A percentile compares a stretch with the other conserved stretches of the same genome.
phyloP scores from a whole-genome alignment of 2,113 vertebrate species.

The Platysteira castanea region DNA sequence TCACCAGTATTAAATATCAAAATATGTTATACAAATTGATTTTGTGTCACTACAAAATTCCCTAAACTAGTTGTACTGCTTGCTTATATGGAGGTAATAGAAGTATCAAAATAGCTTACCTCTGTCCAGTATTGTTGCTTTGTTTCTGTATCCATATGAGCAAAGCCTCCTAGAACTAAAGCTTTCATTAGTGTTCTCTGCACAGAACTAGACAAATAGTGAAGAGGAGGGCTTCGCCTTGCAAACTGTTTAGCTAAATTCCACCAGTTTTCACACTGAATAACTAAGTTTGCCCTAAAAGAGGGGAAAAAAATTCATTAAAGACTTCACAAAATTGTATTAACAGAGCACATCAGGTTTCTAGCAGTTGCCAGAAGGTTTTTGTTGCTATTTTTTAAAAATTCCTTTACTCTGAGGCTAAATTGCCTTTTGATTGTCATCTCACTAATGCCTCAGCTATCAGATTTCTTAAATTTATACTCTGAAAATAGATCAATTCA shows the following conservation, averaged over 20 bases:
- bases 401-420: background rate
- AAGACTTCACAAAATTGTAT: background rate
- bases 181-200: conserved; percentile 97
- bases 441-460: background rate
- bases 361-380: background rate
- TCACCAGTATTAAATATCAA: background rate
- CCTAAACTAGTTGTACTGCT: background rate
- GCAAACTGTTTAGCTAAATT: conserved; percentile 97
- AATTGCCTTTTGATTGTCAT: background rate
- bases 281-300: conserved; percentile 92
- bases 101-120: conserved; percentile 70
- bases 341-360: background rate
- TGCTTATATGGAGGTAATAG: background rate
- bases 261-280: conserved; percentile 99
- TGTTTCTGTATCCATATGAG: conserved; percentile 96
- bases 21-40: background rate
- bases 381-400: background rate
- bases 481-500: background rate
- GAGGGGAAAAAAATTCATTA: background rate
- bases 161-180: conserved; percentile 94
- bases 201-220: conserved; percentile 92
- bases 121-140: conserved; percentile 99
- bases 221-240: conserved; percentile 90
- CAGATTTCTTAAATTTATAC: background rate
- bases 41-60: background rate